Evolutionary conservation across 2,797 vertebrate genomes (phyloP), one percentile per base, ranked within the genome.

Genomic region (Hapalemur alaotrensis): DNA sequence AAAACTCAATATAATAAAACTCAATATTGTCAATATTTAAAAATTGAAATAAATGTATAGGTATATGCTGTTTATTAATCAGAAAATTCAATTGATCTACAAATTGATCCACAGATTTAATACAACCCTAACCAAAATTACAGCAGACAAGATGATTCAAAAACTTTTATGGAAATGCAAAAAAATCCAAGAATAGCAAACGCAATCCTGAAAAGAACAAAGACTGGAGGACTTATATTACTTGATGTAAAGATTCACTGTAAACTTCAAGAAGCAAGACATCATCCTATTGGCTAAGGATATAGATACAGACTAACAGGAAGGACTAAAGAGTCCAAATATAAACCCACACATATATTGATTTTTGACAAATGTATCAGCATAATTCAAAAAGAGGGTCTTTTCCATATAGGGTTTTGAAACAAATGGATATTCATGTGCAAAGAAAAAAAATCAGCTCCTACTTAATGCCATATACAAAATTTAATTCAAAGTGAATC

Each of bases 401-500:
- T 86, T 89, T 89, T 86, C 46, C 22, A 52, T 43, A 25, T 0
- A 83, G 38, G 2, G 13, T 69, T 88, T 28, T 88, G 72, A 93
- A 88, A 91, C 23, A 91, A n/a, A 13, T 75, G 8, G 59, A 61
- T n/a, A 46, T 25, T 28, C 7, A 7, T 8, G 22, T 57, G n/a
- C 41, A 65, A 52, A 89, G 89, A 43, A 43, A 48, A 32, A n/a
- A 25, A 38, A 79, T 35, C 41, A 82, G 13, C 25, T 93, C 23
- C 57, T 93, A 41, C 35, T 18, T 75, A 35, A 88, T 6, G 43
- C 15, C 43, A 41, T 20, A 54, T 8, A 91, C 12, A 86, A 72
- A 48, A 95, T 78, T 65, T 82, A 95, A 86, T 38, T 83, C 54
- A 69, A 90, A 83, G 75, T 28, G 3, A 95, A 63, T 80, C 35